Evolutionary conservation across 2,113 vertebrate genomes (phyloP).

Genomic region (Pseudorhombus dupliciocellatus): DNA sequence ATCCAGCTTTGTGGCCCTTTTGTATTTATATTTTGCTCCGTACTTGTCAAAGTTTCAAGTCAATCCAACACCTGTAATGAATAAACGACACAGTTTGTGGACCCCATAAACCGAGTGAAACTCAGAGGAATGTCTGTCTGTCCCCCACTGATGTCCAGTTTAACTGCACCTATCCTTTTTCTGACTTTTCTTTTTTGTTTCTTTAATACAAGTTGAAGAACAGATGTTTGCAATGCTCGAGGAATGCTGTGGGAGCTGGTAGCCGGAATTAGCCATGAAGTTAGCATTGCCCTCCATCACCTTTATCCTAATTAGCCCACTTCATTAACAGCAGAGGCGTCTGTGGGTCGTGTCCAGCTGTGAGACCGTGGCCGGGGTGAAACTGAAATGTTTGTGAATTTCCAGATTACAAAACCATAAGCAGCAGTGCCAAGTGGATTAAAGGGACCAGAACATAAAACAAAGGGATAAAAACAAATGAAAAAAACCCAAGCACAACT

Average conservation of each 20-base stretch:
- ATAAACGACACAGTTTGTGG: conserved; percentile 3
- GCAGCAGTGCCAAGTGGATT: not conserved
- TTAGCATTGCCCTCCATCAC: conserved; percentile 24
- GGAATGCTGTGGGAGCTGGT: not conserved
- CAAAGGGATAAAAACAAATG: not conserved
- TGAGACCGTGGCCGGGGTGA: not conserved
- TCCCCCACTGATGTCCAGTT: conserved; percentile 2
- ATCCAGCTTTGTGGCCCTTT: conserved; percentile 18
- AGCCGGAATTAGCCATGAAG: conserved; percentile 26
- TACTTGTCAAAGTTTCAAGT: conserved; percentile 15
- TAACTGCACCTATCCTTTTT: conserved; percentile 16
- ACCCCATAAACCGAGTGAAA: conserved; percentile 17
- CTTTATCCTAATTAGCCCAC: not conserved
- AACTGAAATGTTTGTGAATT: not conserved
- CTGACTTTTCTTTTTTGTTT: not conserved
- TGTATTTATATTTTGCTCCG: conserved; percentile 24
- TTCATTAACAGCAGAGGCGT: not conserved
- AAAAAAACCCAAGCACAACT: not conserved
- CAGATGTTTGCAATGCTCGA: conserved; percentile 29
- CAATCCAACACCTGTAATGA: conserved; percentile 6
- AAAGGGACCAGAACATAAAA: too few relatives aligned
- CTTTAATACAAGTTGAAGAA: conserved; percentile 6
- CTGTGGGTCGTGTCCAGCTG: conserved; percentile 13
- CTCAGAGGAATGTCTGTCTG: conserved; percentile 24
- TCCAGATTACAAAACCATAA: not conserved